Percentiles rank a stretch among this genome's conserved stretches.
Evolutionary conservation across 2,797 vertebrate genomes (phyloP).

Genomic region (Falco columbarius): DNA sequence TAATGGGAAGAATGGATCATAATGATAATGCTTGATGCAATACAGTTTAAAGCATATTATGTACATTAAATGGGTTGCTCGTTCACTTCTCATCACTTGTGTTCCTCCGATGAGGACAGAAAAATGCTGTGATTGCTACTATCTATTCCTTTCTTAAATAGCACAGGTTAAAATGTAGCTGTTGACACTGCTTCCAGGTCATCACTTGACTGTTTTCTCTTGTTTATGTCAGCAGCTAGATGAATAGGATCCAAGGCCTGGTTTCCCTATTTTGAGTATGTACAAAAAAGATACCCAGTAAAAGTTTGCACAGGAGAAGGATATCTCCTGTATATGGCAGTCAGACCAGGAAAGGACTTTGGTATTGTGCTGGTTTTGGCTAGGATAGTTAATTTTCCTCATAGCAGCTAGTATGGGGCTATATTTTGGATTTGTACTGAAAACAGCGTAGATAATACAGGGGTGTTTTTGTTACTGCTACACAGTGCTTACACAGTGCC

Average conservation of each 20-base stretch:
- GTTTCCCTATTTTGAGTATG: background rate
- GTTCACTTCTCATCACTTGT: background rate
- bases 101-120: background rate
- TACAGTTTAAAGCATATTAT: background rate
- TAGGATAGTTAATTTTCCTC: no score
- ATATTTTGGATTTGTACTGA: no score
- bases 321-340: background rate
- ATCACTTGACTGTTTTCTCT: background rate
- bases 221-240: background rate
- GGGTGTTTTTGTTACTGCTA: no score
- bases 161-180: background rate
- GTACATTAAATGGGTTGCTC: background rate
- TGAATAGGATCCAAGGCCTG: background rate
- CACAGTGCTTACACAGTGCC: no score
- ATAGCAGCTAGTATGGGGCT: no score
- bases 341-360: background rate
- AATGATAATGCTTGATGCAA: background rate
- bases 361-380: background rate
- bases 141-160: background rate
- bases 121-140: background rate
- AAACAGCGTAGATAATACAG: no score
- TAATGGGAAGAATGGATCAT: background rate
- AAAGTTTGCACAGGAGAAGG: background rate
- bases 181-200: background rate
- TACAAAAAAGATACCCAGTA: background rate